Evolutionary conservation across 2,797 vertebrate species (phyloP), one percentile per base, ranked within the genome.

Genomic region (Lithobates pipiens): DNA sequence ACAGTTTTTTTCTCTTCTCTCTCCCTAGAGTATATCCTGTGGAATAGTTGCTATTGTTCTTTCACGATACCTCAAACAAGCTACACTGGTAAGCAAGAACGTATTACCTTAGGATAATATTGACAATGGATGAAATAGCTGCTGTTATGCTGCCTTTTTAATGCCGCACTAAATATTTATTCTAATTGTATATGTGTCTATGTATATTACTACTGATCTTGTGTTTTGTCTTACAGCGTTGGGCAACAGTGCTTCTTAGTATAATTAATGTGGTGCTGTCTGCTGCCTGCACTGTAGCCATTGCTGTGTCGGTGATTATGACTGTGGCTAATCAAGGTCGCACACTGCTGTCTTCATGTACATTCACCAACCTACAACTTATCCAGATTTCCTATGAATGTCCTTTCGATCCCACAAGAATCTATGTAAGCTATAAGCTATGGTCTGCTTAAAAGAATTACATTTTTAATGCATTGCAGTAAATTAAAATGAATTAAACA

Each of bases 361-460:
- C 86, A 0, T 68, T 80, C 13, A 15, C 84, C 4, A 29, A 77
- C 0, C 1, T 84, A 0, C 10, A 90, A 23, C 79, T 90, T 0
- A 65, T 91, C 29, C 94, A 94, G 0, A 86, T 95, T 42, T 93
- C 95, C 0, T 86, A 91, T 0, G 92, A 98, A 88, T 98, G 98
- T 77, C 96, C 96, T 11, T 99, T 97, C 42, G 96, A 98, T 87
- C 97, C 97, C 72, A 98, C 96, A 0, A 95, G 97, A 2, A 91
- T 98, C 88, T 98, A 96, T 1, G 97, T 98, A 86, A 96, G 97
- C 94, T 39, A 77, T 98, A 86, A 96, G 97, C 94, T 39, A 77
- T 44, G 13, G 25, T 61, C 3, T 61, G 5, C 7, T 23, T 1
- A 61, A 23, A 61, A 21, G 2, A 61, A 23, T 6, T 57, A 23